Percentiles rank a stretch among this genome's conserved stretches.
Evolutionary conservation across 1,140 invertebrate genomes (phyloP).

Genomic region (Drosophila burlai): DNA sequence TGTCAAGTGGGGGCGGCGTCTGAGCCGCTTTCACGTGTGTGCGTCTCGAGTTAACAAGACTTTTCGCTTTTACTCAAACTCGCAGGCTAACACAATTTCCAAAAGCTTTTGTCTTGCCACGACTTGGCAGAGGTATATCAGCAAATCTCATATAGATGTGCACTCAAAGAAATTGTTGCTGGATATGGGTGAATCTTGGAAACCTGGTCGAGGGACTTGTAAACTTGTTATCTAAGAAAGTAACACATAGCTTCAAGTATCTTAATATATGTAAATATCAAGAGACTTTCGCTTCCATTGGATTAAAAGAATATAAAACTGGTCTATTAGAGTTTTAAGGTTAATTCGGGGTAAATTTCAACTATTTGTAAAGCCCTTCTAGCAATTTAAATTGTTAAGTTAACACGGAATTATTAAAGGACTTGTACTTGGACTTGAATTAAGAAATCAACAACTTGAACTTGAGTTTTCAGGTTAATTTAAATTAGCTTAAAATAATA

Average conservation of each 20-base stretch:
- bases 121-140: constrained; percentile 28
- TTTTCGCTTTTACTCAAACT: constrained; percentile 74
- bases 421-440: not conserved
- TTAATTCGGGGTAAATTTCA: not conserved
- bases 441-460: not conserved
- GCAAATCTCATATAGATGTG: constrained; percentile 17
- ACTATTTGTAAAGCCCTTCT: not conserved
- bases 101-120: constrained; percentile 52
- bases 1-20: constrained; percentile 25
- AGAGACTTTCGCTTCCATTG: not conserved
- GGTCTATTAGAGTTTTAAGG: not conserved
- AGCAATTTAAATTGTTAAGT: not conserved
- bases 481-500: not conserved
- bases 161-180: constrained; percentile 15
- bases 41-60: constrained; percentile 68
- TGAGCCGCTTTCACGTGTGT: constrained; percentile 29
- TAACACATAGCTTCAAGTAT: not conserved
- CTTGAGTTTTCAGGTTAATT: not conserved
- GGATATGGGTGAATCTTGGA: not conserved
- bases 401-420: too few relatives aligned
- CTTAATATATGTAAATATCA: not conserved
- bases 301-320: not conserved
- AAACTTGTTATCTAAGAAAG: not conserved
- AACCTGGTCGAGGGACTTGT: not conserved
- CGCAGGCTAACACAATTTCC: constrained; percentile 60